Conservation (phyloP, 1,140 invertebrate genomes). For the Chironomus tepperi region DNA sequence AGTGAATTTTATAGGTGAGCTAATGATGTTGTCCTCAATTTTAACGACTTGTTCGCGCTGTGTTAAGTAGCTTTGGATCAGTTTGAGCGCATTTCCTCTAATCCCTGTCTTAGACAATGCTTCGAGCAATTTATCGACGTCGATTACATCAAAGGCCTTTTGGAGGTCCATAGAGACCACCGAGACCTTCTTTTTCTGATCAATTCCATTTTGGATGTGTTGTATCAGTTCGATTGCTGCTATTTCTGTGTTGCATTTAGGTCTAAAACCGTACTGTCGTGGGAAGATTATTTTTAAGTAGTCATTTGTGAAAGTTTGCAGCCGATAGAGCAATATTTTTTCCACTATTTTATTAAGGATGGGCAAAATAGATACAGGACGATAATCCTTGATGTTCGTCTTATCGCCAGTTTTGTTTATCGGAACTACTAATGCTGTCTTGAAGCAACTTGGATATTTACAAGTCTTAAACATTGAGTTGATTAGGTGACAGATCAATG, state of each 20-base stretch:
- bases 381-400: neutral
- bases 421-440: no score
- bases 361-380: neutral
- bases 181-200: conserved; percentile 23
- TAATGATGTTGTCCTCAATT: neutral
- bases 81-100: neutral
- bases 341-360: neutral
- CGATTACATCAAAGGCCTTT: conserved; percentile 29
- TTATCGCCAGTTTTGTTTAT: neutral
- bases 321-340: no score
- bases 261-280: no score
- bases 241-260: no score
- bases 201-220: conserved; percentile 15
- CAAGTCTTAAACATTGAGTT: neutral
- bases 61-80: neutral
- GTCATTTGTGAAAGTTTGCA: no score
- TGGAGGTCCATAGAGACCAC: conserved; percentile 26
- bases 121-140: conserved; percentile 24
- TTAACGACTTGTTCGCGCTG: neutral
- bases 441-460: neutral
- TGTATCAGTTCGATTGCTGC: neutral
- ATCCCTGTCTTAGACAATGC: conserved; percentile 25
- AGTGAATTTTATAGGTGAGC: neutral
- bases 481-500: neutral
- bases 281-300: no score